A percentile compares a stretch with the other conserved stretches of the same genome.
Evolutionary conservation across 1,140 invertebrate genomes (phyloP).

Genomic region (Ceratina japonica): DNA sequence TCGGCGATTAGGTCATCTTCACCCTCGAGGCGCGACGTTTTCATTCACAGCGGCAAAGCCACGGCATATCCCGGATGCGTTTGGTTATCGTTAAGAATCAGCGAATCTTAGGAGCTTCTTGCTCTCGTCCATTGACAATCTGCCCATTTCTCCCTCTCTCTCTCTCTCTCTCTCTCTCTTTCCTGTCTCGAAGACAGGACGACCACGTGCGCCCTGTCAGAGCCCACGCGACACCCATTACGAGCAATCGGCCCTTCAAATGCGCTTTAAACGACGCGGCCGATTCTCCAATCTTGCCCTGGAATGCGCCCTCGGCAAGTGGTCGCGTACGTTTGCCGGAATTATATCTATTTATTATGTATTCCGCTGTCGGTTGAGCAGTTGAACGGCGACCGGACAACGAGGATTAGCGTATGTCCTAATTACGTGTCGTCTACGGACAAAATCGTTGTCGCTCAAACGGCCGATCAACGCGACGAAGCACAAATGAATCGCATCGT

Average conservation of each 20-base stretch:
- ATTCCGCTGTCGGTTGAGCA: not conserved
- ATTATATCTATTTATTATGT: slow-evolving; percentile 52
- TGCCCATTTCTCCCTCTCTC: not conserved
- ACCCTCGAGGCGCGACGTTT: slow-evolving; percentile 46
- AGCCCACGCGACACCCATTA: slow-evolving; percentile 71
- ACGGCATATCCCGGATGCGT: slow-evolving; percentile 67
- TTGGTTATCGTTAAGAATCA: slow-evolving; percentile 67
- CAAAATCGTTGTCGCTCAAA: not conserved
- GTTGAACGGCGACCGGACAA: slow-evolving; percentile 44
- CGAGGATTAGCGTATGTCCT: slow-evolving; percentile 43
- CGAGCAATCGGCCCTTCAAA: slow-evolving; percentile 59
- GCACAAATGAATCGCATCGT: no score
- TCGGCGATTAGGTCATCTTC: slow-evolving; percentile 60
- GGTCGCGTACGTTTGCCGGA: slow-evolving; percentile 26
- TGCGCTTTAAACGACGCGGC: slow-evolving; percentile 45
- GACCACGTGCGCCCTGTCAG: slow-evolving; percentile 69
- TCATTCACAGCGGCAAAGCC: slow-evolving; percentile 41
- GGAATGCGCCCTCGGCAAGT: slow-evolving; percentile 49
- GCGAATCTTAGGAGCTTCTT: slow-evolving; percentile 33
- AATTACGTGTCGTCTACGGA: slow-evolving; percentile 26
- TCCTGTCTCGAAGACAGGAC: slow-evolving; percentile 53
- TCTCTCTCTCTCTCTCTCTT: slow-evolving; percentile 43
- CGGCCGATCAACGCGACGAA: no score
- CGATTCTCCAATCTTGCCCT: slow-evolving; percentile 51
- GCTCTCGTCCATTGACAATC: slow-evolving; percentile 6